phyloP scores from a whole-genome alignment of 2,888 invertebrate genomes.

The Ceriagrion tenellum region DNA sequence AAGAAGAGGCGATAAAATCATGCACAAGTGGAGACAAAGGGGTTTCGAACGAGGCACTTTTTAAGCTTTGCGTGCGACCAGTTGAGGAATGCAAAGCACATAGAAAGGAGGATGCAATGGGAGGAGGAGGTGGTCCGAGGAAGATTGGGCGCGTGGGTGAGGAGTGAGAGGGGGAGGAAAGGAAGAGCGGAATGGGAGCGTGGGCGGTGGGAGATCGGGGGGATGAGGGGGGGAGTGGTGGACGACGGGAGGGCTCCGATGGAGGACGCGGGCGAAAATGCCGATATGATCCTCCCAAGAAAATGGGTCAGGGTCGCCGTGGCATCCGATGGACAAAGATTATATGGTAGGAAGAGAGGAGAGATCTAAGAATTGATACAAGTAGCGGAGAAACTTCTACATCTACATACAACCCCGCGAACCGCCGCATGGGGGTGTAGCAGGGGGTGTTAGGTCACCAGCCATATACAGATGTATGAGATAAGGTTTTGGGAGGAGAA shows the following conservation, averaged over 20 bases:
- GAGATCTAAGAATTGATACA: no score
- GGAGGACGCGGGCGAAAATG: not conserved
- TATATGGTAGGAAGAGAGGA: no score
- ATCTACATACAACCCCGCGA: no score
- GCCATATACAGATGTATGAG: no score
- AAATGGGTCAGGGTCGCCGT: constrained; percentile 13
- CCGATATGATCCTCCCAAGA: constrained; percentile 6
- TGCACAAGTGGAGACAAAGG: no score
- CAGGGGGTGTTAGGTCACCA: no score
- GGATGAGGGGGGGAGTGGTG: not conserved
- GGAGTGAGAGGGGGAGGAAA: not conserved
- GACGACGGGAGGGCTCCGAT: not conserved
- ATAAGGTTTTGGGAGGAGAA: no score
- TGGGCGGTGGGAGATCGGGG: not conserved
- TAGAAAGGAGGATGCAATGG: not conserved
- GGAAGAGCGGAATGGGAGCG: not conserved
- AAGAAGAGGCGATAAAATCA: no score
- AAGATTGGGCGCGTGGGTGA: not conserved
- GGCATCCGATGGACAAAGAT: not conserved
- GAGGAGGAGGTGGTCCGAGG: not conserved
- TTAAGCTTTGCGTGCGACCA: no score
- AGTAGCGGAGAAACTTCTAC: no score
- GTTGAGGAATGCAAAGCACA: not conserved
- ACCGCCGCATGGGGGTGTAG: no score
- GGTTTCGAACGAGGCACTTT: no score